These are phyloP conservation scores for Nasonia oneida DNA, from an alignment of 2,888 invertebrate genomes.

Conservation along the genomic window DNA sequence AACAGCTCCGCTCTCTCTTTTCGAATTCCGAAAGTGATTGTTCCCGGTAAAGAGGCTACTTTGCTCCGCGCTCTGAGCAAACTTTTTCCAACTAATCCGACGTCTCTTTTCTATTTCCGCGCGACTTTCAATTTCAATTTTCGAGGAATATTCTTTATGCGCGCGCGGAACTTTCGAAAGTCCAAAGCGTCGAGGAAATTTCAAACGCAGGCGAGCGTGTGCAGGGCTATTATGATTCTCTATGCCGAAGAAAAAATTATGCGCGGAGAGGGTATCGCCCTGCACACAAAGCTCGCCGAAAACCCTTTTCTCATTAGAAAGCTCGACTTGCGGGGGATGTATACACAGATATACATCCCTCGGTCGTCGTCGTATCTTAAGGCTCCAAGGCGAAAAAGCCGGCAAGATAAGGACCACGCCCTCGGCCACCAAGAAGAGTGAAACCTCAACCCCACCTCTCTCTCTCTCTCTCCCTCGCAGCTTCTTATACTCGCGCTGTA, in stretches of 20 bases:
- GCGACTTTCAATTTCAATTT: too few species aligned
- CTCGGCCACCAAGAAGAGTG: constrained; percentile 1
- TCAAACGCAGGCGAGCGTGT: too few species aligned
- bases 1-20: neutral
- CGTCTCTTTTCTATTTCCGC: neutral
- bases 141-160: too few species aligned
- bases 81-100: neutral
- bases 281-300: neutral
- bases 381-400: neutral
- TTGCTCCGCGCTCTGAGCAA: neutral
- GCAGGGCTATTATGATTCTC: too few species aligned
- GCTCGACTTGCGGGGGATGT: neutral
- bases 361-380: neutral
- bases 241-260: neutral
- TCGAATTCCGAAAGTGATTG: neutral
- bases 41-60: neutral
- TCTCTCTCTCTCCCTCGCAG: neutral
- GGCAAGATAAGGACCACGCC: constrained; percentile 25
- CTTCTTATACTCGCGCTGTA: neutral
- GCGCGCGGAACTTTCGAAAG: too few species aligned
- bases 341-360: neutral
- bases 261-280: neutral
- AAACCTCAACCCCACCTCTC: constrained; percentile 11
- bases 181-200: too few species aligned
- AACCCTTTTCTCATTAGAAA: constrained; percentile 12